Percentiles rank a stretch among this genome's conserved stretches.
These are phyloP conservation scores for Cosmia pyralina DNA, from an alignment of 2,888 invertebrate species.

Conservation along the genomic window DNA sequence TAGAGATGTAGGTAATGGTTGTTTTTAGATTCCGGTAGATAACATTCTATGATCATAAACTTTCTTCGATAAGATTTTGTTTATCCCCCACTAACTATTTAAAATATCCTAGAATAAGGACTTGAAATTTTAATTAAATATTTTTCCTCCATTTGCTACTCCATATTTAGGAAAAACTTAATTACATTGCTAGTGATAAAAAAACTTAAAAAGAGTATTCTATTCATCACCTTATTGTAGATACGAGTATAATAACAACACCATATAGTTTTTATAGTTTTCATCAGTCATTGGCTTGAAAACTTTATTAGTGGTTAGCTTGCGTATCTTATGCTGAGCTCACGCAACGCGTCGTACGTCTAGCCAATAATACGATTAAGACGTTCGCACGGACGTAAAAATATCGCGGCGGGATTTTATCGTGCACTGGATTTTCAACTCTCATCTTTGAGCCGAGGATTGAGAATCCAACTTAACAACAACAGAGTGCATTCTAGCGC, in stretches of 20 bases:
- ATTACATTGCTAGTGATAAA: not conserved
- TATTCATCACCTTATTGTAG: conserved; percentile 7
- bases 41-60: not conserved
- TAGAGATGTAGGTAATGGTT: not conserved
- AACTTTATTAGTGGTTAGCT: not conserved
- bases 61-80: not conserved
- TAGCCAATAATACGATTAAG: no score
- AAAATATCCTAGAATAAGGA: not conserved
- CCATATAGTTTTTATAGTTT: not conserved
- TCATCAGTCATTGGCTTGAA: conserved; percentile 32
- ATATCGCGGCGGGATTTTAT: no score
- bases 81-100: not conserved
- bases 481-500: no score
- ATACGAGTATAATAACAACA: not conserved
- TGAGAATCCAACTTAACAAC: no score
- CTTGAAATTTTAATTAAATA: not conserved
- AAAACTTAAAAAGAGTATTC: not conserved
- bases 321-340: no score
- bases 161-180: not conserved
- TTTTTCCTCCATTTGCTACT: not conserved
- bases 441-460: no score
- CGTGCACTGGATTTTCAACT: no score
- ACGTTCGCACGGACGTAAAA: no score
- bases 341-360: no score
- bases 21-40: not conserved